Base-by-base conservation (phyloP, 2,888 invertebrate species). In the Oeneis ivallda region DNA sequence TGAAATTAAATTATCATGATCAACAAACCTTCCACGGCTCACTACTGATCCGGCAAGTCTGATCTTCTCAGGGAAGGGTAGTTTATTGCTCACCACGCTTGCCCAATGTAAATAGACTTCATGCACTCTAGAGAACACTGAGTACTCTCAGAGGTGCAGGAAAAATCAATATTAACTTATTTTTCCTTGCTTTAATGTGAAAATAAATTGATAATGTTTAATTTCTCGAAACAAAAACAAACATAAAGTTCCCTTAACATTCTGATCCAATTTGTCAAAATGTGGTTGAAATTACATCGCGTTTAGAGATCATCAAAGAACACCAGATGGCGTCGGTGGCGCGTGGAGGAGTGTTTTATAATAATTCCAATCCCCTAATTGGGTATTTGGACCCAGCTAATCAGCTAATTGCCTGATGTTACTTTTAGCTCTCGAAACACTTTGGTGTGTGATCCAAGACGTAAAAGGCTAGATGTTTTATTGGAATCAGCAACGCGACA, bases 281-380 rank as follows among this genome's bases (percentile, higher is more conserved):
- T 13, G 59, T 37, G 52, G 56, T 34, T 56, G 50, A 50, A 62
- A 62, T 60, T 50, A 62, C 37, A 65, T 32, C 37, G 10, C 45
- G 13, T 61, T 61, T 64, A 62, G 53, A 66, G 62, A 49, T 65
- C 67, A 87, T 87, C 84, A 84, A 81, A 76, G 78, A 80, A 80
- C 72, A 68, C 87, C 89, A 89, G 87, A 89, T 89, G 89, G 82
- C 88, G 72, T 60, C 67, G 69, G 66, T 62, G 71, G 73, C 73
- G 78, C 79, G 76, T 82, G 81, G 83, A 79, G 79, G 73, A 79
- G 75, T 81, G 83, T 84, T 87, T 83, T 81, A 87, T 82, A 86
- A 86, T 87, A 80, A 89, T 86, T 86, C 82, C 83, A 83, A 89
- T 89, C 80, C 78, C 78, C 83, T 87, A 88, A 89, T 87, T 87